Percentiles rank a stretch among this genome's conserved stretches.
phyloP scores from a whole-genome alignment of 1,140 invertebrate genomes.

The Drosophila tani region DNA sequence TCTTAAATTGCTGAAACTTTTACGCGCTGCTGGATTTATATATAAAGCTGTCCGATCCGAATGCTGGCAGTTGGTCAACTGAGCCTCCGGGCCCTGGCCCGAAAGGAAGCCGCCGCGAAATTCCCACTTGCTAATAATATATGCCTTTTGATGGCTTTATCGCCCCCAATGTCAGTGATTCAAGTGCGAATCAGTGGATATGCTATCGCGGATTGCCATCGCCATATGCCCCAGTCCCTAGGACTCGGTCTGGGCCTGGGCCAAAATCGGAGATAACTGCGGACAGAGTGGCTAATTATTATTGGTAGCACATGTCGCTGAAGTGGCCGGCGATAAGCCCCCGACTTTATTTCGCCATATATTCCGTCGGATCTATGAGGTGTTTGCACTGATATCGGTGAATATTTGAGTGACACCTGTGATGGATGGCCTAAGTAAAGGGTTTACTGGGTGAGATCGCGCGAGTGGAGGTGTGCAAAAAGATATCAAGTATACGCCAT shows the following conservation, averaged over 20 bases:
- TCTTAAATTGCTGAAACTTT: constrained; percentile 31
- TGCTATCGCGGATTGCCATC: constrained; percentile 30
- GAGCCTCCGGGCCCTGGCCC: neutral
- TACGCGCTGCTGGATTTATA: constrained; percentile 14
- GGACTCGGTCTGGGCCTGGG: neutral
- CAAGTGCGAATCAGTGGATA: constrained; percentile 47
- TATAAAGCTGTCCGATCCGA: constrained; percentile 41
- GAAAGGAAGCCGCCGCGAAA: constrained; percentile 7
- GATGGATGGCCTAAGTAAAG: constrained; percentile 28
- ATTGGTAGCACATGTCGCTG: constrained; percentile 64
- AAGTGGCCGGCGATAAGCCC: constrained; percentile 55
- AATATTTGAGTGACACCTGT: constrained; percentile 47
- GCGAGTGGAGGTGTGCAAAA: neutral
- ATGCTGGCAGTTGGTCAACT: constrained; percentile 41
- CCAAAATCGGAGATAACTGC: constrained; percentile 21
- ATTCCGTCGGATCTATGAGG: constrained; percentile 7
- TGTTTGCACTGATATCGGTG: constrained; percentile 23
- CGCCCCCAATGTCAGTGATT: constrained; percentile 33
- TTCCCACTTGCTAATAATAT: constrained; percentile 33
- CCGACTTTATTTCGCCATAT: constrained; percentile 23
- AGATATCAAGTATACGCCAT: constrained; percentile 11
- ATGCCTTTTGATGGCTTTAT: constrained; percentile 47
- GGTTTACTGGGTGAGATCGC: neutral
- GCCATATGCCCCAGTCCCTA: neutral
- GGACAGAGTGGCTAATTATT: constrained; percentile 63